Conservation (phyloP, 2,797 vertebrate genomes). For the Artibeus jamaicensis region DNA sequence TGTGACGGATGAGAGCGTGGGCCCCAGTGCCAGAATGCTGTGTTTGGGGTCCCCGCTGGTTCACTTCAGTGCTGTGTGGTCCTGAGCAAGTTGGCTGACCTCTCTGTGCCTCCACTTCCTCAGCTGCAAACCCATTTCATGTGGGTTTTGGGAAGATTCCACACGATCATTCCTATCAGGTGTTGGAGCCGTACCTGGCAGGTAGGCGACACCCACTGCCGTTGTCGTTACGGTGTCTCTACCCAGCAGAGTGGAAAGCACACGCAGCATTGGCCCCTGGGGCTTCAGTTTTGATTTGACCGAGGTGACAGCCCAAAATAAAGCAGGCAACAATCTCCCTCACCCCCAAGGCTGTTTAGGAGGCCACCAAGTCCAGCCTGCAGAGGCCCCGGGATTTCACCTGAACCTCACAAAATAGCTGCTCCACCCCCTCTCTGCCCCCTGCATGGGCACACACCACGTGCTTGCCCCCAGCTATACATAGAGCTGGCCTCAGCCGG, state of each 20-base stretch:
- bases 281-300: neutral
- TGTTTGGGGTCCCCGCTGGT: neutral
- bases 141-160: neutral
- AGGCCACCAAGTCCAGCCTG: neutral
- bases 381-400: neutral
- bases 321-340: neutral
- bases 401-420: constrained; percentile 62
- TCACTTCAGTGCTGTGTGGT: neutral
- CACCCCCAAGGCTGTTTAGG: neutral
- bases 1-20: neutral
- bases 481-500: constrained; percentile 62
- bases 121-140: neutral
- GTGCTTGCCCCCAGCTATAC: constrained; percentile 70
- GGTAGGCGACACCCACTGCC: neutral
- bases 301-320: neutral
- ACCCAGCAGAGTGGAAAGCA: neutral
- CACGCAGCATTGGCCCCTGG: neutral
- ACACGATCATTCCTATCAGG: neutral
- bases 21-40: neutral
- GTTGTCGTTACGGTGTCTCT: neutral
- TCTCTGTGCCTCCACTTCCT: neutral
- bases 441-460: accelerated
- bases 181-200: neutral
- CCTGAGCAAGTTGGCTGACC: neutral
- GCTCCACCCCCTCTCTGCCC: accelerated